These are phyloP conservation scores for Pegea sp. DNA, from an alignment of 23 tunicate species.

Conservation along the genomic window DNA sequence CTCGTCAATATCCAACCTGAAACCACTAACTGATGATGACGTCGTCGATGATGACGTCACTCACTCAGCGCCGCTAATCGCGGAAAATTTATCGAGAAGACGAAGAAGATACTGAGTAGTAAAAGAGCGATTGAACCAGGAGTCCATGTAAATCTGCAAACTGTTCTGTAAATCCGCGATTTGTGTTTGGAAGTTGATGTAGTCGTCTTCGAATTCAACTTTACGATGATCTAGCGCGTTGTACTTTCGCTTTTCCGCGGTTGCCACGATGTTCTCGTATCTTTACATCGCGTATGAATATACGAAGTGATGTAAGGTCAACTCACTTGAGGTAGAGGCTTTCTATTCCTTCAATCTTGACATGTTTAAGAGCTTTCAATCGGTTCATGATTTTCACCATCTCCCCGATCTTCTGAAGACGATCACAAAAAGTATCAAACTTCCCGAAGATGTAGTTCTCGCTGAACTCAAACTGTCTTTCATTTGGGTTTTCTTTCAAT, in stretches of 20 bases:
- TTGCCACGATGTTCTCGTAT: slow-evolving; percentile 67
- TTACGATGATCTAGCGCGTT: slow-evolving; percentile 82
- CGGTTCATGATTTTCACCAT: slow-evolving; percentile 64
- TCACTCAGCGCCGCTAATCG: slow-evolving; percentile 45
- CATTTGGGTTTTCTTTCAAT: slow-evolving; percentile 67
- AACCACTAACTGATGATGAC: background rate
- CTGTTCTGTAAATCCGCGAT: slow-evolving; percentile 40
- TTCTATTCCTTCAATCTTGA: slow-evolving; percentile 86
- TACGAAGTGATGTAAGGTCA: background rate
- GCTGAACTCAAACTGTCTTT: slow-evolving; percentile 95
- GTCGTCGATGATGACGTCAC: background rate
- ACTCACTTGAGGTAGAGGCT: slow-evolving; percentile 70
- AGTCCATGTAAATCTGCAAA: slow-evolving; percentile 70
- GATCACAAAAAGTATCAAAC: slow-evolving; percentile 68
- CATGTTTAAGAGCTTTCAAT: slow-evolving; percentile 52
- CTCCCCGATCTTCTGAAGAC: slow-evolving; percentile 45
- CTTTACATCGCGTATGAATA: slow-evolving; percentile 5
- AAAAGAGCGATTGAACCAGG: slow-evolving; percentile 71
- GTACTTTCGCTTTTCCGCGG: slow-evolving; percentile 83
- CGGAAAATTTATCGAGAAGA: slow-evolving; percentile 38
- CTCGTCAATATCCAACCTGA: slow-evolving; percentile 58
- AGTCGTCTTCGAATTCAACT: slow-evolving; percentile 69
- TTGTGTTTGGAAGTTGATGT: slow-evolving; percentile 47
- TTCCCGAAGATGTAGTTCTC: slow-evolving; percentile 95
- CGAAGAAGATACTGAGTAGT: slow-evolving; percentile 46